Evolutionary conservation across 2,797 vertebrate genomes (phyloP), one percentile per base, ranked within the genome.

Genomic region (Salmo trutta): DNA sequence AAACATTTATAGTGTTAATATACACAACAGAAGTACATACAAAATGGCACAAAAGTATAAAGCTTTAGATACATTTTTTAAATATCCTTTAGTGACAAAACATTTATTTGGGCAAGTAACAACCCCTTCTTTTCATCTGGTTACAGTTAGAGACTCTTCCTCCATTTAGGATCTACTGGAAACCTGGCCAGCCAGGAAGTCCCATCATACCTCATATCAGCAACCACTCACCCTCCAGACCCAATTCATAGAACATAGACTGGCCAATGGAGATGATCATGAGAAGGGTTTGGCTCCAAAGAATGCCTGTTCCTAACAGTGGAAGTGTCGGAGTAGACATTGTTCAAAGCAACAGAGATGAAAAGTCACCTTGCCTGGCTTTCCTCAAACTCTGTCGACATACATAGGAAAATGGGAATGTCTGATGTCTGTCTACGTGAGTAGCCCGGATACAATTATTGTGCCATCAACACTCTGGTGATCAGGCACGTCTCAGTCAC

Each of bases 181-280:
- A 88, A 87, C 92, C 94, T 91, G 94, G 94, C 95, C 95, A 85
- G 95, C 94, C 95, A 94, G 94, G 82, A 82, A 83, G 83, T 83
- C 84, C 85, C 81, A 78, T 77, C 71, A 77, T 54, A 31, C 81
- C 82, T 77, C 80, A 47, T 47, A 47, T 47, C 41, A 47, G 10
- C 41, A 47, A 2, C 41, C 41, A 12, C 41, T 79, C 41, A 8
- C 21, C 75, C 76, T 86, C 83, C 67, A n/a, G 47, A 79, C 83
- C 73, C 17, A 76, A 47, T 53, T 78, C 29, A 75, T 47, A 14
- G 41, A 47, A 79, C 79, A 81, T 82, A 82, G 16, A 33, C 31
- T 70, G 62, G 74, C 77, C 71, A 77, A 15, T 47, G 41, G 41
- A 47, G 12, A 74, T 73, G 6, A 62, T 36, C 29, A 64, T 33